A percentile compares a stretch with the other conserved stretches of the same genome.
Evolutionary conservation across 2,797 vertebrate genomes (phyloP).

Genomic region (Scomberomorus guttatus): DNA sequence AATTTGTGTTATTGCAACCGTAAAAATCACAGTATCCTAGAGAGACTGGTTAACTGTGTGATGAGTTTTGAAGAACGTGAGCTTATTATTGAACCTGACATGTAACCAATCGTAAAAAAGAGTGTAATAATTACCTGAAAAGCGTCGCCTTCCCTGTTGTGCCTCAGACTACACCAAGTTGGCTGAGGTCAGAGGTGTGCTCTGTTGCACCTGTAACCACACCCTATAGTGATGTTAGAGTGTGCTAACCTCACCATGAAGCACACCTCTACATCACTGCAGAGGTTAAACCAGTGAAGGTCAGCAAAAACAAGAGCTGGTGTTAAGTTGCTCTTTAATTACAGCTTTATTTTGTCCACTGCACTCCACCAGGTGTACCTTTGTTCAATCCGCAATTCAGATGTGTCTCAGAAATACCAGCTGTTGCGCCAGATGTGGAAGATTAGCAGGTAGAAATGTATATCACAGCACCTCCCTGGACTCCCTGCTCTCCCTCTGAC

Average conservation of each 20-base stretch:
- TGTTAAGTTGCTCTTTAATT: background rate
- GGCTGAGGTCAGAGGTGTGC: background rate
- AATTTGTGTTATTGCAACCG: too few relatives aligned
- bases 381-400: conserved; percentile 19
- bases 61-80: too few relatives aligned
- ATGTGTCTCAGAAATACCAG: conserved; percentile 16
- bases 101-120: too few relatives aligned
- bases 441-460: conserved; percentile 38
- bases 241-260: background rate
- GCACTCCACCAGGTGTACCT: background rate
- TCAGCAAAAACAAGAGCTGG: background rate
- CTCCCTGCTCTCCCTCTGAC: background rate
- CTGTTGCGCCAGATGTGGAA: conserved; percentile 48
- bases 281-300: background rate
- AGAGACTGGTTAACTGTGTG: too few relatives aligned
- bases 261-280: too few relatives aligned
- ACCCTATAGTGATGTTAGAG: background rate
- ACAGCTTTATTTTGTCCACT: background rate
- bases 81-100: too few relatives aligned
- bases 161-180: too few relatives aligned
- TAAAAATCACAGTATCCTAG: too few relatives aligned
- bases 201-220: background rate
- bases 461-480: conserved; percentile 15
- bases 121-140: too few relatives aligned
- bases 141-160: too few relatives aligned